Evolutionary conservation across 2,113 vertebrate genomes (phyloP), one percentile per base, ranked within the genome.

Genomic region (Poeciliopsis turrubarensis): DNA sequence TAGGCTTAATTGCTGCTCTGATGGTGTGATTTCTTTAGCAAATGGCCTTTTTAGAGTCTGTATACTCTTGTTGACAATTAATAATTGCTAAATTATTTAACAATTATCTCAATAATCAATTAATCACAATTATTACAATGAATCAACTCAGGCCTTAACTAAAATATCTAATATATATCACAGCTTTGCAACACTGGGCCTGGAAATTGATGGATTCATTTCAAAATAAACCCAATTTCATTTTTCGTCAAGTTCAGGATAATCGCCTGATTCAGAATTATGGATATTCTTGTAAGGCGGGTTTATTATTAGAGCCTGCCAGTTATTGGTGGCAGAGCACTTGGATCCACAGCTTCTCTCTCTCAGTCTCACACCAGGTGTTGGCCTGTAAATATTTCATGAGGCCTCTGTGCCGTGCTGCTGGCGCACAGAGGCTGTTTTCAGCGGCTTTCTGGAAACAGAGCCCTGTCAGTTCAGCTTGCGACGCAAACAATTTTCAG

Each of bases 321-420:
- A 65, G 73, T 81, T 80, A 61, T 72, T 72, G 80, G 66, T 68
- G 62, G 32, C 77, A 57, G 32, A 76, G 68, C 68, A 79, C 81
- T 83, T 72, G 78, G 17, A 67, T 85, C 75, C 74, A 83, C 70
- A 70, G 82, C 66, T 29, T 31, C 73, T 72, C 84, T 83, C 73
- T 78, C 70, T 65, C 65, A 31, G 65, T 76, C 80, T 87, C 73
- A 79, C 82, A 85, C 92, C 93, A 93, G 93, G 94, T 94, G 93
- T 91, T 61, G 34, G 85, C 63, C 84, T 73, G 84, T 93, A 91
- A 94, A 94, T 93, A 91, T 92, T 92, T 93, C 85, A 93, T 92
- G 82, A 92, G 83, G 64, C 81, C 88, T 87, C 72, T 57, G 83
- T 85, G 88, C 82, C 44, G 66, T 39, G 82, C 83, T 47, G 73